Base-by-base conservation (phyloP, 2,113 vertebrate genomes). In the Tamias sibiricus region DNA sequence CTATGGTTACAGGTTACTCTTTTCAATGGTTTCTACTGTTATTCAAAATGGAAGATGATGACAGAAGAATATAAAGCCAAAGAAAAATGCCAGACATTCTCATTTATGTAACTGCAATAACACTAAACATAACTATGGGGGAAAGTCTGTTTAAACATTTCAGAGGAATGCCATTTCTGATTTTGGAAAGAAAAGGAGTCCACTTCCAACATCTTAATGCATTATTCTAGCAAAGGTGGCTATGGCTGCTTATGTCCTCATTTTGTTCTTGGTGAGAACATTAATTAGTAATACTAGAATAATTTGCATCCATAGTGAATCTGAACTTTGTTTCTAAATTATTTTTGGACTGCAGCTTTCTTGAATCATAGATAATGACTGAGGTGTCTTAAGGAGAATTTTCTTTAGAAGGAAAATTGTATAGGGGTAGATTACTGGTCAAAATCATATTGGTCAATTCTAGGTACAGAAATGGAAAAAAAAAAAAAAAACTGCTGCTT, bases 291-390 rank as follows among this genome's bases (percentile, higher is more conserved):
- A 52, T 37, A 40, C 37, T 75, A 59, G 81, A 72, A 69, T 86
- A 79, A 95, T 88, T 47, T 95, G 59, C 28, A 79, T 94, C 35
- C 62, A 57, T 87, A 47, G 68, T 96, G 40, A 64, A 69, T 57
- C n/a, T 66, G 76, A 82, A 76, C 14, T 19, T 88, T 42, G 6
- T 74, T 92, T 91, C 59, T 59, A 16, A 89, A 57, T 93, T 69
- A 68, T 71, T 94, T 82, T 77, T 84, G 68, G 13, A 72, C 47
- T 77, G 75, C 5, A 16, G 20, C 19, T 89, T 95, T 90, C 54
- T 35, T 84, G 75, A 91, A 66, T 93, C 69, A 68, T 49, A 37
- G 16, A 32, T 79, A 76, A 90, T 30, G 16, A 82, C 42, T 35
- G n/a, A 44, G 19, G 20, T 69, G 35, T 86, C 44, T 49, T 87